Base-by-base conservation (phyloP, 30 jellyfish, hydroid and myxozoan genomes). In the Catostylus mosaicus region DNA sequence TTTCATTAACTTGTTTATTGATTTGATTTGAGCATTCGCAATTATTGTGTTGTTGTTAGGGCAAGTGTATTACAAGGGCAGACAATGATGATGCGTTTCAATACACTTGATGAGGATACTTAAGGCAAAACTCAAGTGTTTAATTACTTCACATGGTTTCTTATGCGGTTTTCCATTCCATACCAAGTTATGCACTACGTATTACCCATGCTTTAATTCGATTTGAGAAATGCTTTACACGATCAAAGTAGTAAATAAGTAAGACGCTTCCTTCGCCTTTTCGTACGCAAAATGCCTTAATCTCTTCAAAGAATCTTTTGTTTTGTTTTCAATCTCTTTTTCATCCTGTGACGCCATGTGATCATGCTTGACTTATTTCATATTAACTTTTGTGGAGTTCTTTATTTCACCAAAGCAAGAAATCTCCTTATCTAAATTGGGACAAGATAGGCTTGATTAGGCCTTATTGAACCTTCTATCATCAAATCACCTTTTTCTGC, bases 311-410 rank as follows among this genome's bases (percentile, higher is more conserved):
- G 81, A 69, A 24, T 47, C 81, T 69, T 31, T 69, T 69, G 81
- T 69, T 38, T 38, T 24, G 40, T 69, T 69, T 69, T 43, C 81
- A 47, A 69, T 69, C n/a, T 47, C 61, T 11, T 69, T 34, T 69
- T 69, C 81, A 14, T 69, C 40, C 33, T 20, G 30, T 38, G 81
- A 69, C 81, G 85, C 85, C 85, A 73, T 23, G 12, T 26, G 85
- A 48, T 73, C 73, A 31, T 26, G 52, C 27, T 77, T 56, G 31
- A 24, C 43, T 61, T 61, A 34, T 29, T 61, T 29, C 74, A 61
- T 34, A 34, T 61, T 61, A 61, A 61, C 31, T 61, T 8, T 24
- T 61, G 31, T 23, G 31, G 74, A 23, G 23, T 61, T 61, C 69
- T 56, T 11, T 20, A 5, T 16, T 56, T 61, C 34, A n/a, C n/a